Percentiles rank a stretch among this genome's conserved stretches.
Conservation (phyloP, 2,113 vertebrate genomes). For the Todiramphus chloris region DNA sequence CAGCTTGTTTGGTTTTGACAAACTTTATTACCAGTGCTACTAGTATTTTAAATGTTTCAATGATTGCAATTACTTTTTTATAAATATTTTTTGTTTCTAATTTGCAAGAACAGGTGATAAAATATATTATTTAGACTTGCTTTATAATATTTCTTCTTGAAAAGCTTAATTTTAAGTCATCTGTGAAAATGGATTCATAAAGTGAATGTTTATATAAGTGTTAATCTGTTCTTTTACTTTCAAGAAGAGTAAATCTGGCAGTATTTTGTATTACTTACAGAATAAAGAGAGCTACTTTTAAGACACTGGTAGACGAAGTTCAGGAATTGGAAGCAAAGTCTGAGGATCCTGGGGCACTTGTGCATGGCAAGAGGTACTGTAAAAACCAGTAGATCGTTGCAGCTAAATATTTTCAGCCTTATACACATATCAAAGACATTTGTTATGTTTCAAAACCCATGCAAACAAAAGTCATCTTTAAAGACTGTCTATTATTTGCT, state of each 20-base stretch:
- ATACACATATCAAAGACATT: not conserved
- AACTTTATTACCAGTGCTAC: not conserved
- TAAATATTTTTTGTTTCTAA: not conserved
- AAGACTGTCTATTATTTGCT: not conserved
- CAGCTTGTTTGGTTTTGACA: not conserved
- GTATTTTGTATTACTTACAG: conserved; percentile 70
- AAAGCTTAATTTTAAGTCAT: not conserved
- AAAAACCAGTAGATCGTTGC: not conserved
- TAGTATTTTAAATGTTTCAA: not conserved
- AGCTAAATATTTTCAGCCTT: not conserved
- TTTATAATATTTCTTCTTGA: not conserved
- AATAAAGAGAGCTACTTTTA: conserved; percentile 90
- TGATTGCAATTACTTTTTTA: not conserved
- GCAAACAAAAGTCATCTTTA: not conserved
- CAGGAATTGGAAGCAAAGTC: conserved; percentile 96
- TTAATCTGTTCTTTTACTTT: not conserved
- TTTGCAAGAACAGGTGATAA: not conserved
- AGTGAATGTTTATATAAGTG: not conserved
- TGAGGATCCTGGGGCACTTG: conserved; percentile 93
- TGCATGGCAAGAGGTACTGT: conserved; percentile 93
- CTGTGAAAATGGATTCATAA: not conserved
- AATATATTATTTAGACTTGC: not conserved
- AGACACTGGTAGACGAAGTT: conserved; percentile 97
- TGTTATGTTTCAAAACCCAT: not conserved
- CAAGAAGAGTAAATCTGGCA: conserved; percentile 4